A percentile compares a stretch with the other conserved stretches of the same genome.
phyloP scores from a whole-genome alignment of 2,797 vertebrate genomes.

The Argentina silus region DNA sequence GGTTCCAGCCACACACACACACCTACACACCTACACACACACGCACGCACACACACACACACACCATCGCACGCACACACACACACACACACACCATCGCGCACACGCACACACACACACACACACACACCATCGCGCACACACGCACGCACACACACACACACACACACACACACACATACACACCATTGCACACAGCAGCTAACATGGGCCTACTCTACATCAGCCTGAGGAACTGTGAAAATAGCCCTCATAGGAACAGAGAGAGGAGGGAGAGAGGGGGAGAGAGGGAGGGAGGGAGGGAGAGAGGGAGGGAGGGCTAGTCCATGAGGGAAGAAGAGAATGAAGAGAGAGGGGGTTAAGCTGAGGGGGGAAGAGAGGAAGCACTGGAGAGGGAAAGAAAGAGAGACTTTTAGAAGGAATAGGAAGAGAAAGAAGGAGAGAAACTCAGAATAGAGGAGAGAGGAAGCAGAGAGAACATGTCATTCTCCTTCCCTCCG shows the following conservation, averaged over 20 bases:
- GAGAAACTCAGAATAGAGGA: not conserved
- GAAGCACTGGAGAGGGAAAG: not conserved
- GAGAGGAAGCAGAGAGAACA: conserved; percentile 3
- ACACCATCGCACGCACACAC: no score
- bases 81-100: conserved; percentile 15
- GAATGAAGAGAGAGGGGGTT: no score
- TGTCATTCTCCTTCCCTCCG: conserved; percentile 52
- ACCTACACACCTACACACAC: no score
- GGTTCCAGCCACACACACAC: no score
- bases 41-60: no score
- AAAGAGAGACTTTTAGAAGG: not conserved
- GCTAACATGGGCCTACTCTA: conserved; percentile 58
- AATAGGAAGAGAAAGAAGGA: no score
- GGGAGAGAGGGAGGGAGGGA: no score
- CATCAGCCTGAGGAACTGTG: conserved; percentile 43
- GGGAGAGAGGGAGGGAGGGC: no score
- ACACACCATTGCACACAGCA: not conserved
- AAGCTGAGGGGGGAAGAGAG: conserved; percentile 67
- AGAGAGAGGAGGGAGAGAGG: not conserved
- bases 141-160: no score
- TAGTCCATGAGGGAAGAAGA: no score
- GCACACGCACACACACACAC: not conserved
- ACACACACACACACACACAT: not conserved
- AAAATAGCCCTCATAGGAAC: conserved; percentile 64
- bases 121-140: not conserved